Percentiles rank a stretch among this genome's conserved stretches.
phyloP scores from a whole-genome alignment of 2,888 invertebrate genomes.

The Chymomyza procnemis region DNA sequence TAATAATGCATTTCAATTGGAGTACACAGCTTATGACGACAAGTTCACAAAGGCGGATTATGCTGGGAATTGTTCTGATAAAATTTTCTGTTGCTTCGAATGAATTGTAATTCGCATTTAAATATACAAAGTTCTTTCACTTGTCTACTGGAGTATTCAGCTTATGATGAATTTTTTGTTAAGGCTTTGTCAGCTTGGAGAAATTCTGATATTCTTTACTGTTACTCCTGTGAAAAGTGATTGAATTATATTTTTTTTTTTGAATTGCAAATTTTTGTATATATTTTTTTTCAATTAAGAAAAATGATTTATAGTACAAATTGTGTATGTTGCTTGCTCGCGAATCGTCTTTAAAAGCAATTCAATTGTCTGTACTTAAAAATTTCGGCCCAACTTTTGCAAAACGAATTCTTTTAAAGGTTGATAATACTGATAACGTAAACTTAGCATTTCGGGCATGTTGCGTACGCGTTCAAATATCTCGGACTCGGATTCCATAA shows the following conservation, averaged over 20 bases:
- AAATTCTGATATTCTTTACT: constrained; percentile 49
- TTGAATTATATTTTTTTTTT: not conserved
- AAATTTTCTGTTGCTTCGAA: constrained; percentile 4
- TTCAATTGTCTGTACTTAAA: not conserved
- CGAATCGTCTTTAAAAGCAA: not conserved
- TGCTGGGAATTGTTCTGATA: constrained; percentile 67
- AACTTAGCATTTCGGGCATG: constrained; percentile 87
- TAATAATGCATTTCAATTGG: constrained; percentile 11
- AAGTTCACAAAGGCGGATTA: constrained; percentile 67
- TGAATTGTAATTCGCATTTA: not conserved
- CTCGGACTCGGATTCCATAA: constrained; percentile 89
- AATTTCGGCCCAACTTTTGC: constrained; percentile 63
- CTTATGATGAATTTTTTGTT: constrained; percentile 74
- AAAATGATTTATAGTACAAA: not conserved
- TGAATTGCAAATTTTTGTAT: not conserved
- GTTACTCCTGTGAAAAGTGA: constrained; percentile 7
- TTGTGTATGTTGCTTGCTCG: not conserved
- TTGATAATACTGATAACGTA: constrained; percentile 89
- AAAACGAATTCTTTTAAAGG: constrained; percentile 84
- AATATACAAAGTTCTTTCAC: not conserved
- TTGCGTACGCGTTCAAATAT: constrained; percentile 84
- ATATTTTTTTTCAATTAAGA: not conserved
- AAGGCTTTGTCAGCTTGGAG: constrained; percentile 67
- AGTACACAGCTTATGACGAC: constrained; percentile 72
- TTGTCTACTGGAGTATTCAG: constrained; percentile 51